Evolutionary conservation across 1,140 invertebrate species (phyloP).

Genomic region (Aporrectodea caliginosa): DNA sequence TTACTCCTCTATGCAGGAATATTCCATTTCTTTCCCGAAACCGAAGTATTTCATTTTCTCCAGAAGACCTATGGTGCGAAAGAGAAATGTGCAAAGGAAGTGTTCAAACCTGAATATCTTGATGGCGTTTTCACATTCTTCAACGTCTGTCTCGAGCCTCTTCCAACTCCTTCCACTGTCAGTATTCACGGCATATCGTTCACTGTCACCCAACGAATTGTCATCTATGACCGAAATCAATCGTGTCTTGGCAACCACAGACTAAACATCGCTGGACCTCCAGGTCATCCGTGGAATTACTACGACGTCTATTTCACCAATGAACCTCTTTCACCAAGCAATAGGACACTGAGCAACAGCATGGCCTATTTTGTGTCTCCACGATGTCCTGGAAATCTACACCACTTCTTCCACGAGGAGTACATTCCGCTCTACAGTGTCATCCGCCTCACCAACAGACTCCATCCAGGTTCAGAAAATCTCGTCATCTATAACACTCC

Average conservation of each 20-base stretch:
- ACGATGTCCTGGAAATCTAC: conserved; percentile 18
- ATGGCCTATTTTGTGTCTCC: conserved; percentile 8
- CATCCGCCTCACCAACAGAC: neutral
- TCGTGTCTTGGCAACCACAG: neutral
- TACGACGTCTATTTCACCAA: conserved; percentile 7
- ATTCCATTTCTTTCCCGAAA: neutral
- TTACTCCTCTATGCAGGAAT: neutral
- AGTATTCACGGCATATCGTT: neutral
- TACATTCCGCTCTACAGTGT: neutral
- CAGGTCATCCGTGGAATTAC: neutral
- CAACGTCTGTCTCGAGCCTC: conserved; percentile 18
- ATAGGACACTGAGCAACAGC: neutral
- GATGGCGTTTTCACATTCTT: conserved; percentile 4
- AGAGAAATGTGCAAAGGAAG: neutral
- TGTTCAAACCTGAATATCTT: neutral
- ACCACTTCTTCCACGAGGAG: conserved; percentile 20
- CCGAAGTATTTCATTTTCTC: neutral
- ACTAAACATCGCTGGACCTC: neutral
- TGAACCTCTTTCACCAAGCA: neutral
- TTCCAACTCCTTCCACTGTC: neutral
- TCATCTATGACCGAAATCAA: conserved; percentile 8
- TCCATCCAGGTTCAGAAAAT: neutral
- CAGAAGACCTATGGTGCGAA: neutral
- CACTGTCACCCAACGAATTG: conserved; percentile 7
- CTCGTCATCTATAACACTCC: neutral